These are phyloP conservation scores for Manacus vitellinus DNA, from an alignment of 2,113 vertebrate species.

Conservation along the genomic window DNA sequence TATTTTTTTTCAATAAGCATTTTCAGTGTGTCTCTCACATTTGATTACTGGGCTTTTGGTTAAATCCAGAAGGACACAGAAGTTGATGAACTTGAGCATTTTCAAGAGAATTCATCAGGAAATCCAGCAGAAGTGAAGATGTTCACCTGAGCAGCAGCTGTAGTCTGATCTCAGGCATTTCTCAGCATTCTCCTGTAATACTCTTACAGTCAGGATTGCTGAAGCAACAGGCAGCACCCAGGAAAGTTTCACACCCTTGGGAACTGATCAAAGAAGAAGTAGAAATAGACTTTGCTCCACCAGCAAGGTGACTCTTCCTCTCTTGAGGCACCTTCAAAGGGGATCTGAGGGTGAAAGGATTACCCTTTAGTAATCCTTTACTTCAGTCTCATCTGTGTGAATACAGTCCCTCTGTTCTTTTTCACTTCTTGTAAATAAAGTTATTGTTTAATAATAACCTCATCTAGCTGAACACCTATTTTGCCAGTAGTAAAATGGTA, in stretches of 20 bases:
- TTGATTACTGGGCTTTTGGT: background rate
- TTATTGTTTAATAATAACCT: background rate
- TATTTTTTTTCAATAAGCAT: background rate
- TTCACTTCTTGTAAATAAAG: background rate
- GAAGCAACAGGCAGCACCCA: background rate
- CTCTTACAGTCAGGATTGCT: background rate
- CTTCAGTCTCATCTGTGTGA: background rate
- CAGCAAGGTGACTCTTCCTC: background rate
- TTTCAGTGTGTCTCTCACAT: background rate
- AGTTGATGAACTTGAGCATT: background rate
- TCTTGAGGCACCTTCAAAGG: background rate
- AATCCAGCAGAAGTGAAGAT: background rate
- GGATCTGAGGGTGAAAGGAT: background rate
- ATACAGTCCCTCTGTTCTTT: background rate
- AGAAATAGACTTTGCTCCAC: background rate
- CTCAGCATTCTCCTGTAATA: background rate
- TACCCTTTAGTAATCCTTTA: background rate
- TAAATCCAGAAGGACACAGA: background rate
- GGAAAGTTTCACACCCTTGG: background rate
- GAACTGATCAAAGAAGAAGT: background rate
- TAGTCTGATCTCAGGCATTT: background rate
- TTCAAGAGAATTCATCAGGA: background rate
- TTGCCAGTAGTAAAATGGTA: background rate
- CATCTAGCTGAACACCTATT: background rate
- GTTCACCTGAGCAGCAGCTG: background rate